Evolutionary conservation across 2,797 vertebrate genomes (phyloP).

Genomic region (Poliocrania exsul): DNA sequence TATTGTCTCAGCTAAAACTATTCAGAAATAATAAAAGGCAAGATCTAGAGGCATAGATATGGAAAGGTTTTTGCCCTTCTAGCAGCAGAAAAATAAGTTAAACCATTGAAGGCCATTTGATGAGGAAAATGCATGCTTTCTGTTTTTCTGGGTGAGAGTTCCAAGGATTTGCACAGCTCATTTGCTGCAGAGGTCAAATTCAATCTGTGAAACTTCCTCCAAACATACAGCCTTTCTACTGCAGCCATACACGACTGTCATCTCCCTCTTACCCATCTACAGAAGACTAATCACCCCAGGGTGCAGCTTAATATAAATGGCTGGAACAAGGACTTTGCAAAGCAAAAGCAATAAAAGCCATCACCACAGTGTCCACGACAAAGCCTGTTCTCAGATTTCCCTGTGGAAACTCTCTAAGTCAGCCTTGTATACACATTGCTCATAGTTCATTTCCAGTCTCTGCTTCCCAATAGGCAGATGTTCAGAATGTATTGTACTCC

Average conservation of each 20-base stretch:
- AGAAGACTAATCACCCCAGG: background rate
- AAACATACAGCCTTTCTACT: background rate
- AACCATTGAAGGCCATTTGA: background rate
- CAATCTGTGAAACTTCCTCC: background rate
- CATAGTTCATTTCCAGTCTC: background rate
- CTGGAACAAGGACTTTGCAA: background rate
- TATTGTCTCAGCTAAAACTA: background rate
- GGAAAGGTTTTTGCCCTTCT: background rate
- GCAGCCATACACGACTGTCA: background rate
- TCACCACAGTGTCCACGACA: background rate
- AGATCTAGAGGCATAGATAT: background rate
- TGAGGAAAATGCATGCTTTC: background rate
- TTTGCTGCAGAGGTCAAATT: constrained; percentile 38
- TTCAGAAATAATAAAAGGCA: background rate
- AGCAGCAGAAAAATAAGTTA: constrained; percentile 3
- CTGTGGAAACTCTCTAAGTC: background rate
- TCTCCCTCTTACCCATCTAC: background rate
- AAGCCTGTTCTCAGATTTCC: background rate
- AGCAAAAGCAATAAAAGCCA: background rate
- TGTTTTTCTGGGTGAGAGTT: background rate
- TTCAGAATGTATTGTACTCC: background rate
- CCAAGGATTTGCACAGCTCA: constrained; percentile 32
- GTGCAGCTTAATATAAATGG: background rate
- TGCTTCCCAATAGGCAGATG: background rate
- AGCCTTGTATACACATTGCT: background rate